These are phyloP conservation scores for Cyclopterus lumpus DNA, from an alignment of 2,797 vertebrate genomes.

Conservation along the genomic window DNA sequence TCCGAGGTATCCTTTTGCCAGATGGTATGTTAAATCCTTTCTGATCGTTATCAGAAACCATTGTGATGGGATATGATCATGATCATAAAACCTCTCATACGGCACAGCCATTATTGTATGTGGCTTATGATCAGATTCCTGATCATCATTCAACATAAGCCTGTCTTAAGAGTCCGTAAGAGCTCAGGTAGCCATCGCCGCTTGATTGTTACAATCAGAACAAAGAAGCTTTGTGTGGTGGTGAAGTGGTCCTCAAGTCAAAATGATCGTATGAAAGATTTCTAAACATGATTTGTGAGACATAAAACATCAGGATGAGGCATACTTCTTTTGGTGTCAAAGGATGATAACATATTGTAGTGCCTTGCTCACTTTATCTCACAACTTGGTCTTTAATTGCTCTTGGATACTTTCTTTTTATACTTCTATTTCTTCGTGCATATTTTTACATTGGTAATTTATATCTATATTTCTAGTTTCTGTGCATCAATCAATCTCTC, in stretches of 20 bases:
- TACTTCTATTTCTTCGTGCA: not conserved
- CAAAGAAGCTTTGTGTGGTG: slow-evolving; percentile 30
- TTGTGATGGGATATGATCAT: slow-evolving; percentile 25
- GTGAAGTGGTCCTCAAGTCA: slow-evolving; percentile 41
- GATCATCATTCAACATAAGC: not conserved
- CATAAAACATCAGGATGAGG: not conserved
- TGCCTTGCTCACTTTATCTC: not conserved
- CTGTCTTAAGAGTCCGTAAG: not conserved
- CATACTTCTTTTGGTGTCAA: not conserved
- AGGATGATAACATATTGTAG: not conserved
- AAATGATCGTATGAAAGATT: slow-evolving; percentile 31
- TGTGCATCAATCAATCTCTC: not conserved
- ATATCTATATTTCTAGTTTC: not conserved
- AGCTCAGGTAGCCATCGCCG: slow-evolving; percentile 17
- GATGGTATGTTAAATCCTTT: slow-evolving; percentile 25
- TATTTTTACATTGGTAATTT: not conserved
- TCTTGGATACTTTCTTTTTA: not conserved
- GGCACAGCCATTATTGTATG: not conserved
- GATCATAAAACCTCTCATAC: slow-evolving; percentile 18
- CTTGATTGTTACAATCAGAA: slow-evolving; percentile 58
- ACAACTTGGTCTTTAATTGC: not conserved
- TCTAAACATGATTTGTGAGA: slow-evolving; percentile 14
- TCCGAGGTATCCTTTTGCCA: slow-evolving; percentile 4
- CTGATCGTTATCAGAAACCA: slow-evolving; percentile 28
- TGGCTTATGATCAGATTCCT: slow-evolving; percentile 13